Conservation (phyloP, 2,888 invertebrate genomes). For the Entomobrya proxima region DNA sequence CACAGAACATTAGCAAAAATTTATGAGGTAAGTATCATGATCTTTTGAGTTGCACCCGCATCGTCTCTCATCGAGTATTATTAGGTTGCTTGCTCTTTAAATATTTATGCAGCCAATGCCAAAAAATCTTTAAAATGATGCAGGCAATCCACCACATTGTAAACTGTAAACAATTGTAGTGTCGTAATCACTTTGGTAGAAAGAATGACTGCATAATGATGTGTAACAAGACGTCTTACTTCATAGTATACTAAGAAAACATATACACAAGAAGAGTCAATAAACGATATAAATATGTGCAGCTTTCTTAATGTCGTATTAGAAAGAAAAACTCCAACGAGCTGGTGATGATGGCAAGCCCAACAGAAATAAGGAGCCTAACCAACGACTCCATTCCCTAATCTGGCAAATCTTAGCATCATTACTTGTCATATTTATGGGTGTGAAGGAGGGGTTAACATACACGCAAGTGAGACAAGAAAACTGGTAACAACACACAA, state of each 20-base stretch:
- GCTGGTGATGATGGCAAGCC: background rate
- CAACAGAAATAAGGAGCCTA: background rate
- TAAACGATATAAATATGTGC: background rate
- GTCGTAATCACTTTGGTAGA: constrained; percentile 15
- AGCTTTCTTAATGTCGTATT: background rate
- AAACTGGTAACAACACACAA: constrained; percentile 22
- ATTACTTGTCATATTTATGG: constrained; percentile 66
- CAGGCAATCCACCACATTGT: background rate
- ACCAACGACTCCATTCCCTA: constrained; percentile 54
- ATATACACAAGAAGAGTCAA: background rate
- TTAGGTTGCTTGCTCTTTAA: background rate
- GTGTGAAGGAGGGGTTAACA: constrained; percentile 63
- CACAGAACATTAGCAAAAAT: background rate
- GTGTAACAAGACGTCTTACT: constrained; percentile 1
- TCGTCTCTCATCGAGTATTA: background rate
- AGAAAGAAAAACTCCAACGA: background rate
- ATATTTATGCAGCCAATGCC: constrained; percentile 8
- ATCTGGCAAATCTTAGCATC: constrained; percentile 57
- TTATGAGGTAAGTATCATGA: constrained; percentile 22
- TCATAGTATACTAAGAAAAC: background rate
- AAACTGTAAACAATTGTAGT: constrained; percentile 21
- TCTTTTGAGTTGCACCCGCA: background rate
- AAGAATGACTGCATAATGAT: constrained; percentile 26
- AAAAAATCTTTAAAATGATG: background rate
- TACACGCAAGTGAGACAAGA: constrained; percentile 46